Percentiles rank a stretch among this genome's conserved stretches.
Evolutionary conservation across 2,797 vertebrate genomes (phyloP).

Genomic region (Poeciliopsis infans): DNA sequence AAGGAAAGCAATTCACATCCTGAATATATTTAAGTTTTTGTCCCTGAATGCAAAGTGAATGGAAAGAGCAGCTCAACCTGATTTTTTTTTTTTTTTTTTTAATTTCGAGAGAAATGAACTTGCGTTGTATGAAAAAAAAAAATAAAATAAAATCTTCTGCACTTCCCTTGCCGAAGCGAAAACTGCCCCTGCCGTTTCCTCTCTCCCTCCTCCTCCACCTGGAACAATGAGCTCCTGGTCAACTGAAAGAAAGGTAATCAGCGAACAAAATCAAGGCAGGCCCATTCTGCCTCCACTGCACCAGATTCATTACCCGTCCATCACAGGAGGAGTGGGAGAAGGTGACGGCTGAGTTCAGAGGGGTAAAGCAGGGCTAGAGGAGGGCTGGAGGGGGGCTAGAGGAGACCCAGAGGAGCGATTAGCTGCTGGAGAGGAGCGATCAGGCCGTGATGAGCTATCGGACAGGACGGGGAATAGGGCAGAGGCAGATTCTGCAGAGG

Average conservation of each 20-base stretch:
- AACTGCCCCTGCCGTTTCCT: not conserved
- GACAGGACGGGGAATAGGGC: constrained; percentile 53
- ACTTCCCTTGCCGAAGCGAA: not conserved
- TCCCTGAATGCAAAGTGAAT: not conserved
- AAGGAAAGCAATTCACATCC: not conserved
- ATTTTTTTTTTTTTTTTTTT: not conserved
- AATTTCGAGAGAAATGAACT: too few species aligned
- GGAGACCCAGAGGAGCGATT: constrained; percentile 60
- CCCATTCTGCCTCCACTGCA: constrained; percentile 19
- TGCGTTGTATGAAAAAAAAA: too few species aligned
- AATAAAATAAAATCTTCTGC: not conserved
- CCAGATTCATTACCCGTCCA: constrained; percentile 63
- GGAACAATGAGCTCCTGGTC: constrained; percentile 39
- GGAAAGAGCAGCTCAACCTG: not conserved
- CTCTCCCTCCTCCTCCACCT: not conserved
- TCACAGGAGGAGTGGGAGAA: constrained; percentile 36
- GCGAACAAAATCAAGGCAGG: constrained; percentile 47
- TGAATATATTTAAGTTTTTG: not conserved
- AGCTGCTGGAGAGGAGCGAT: constrained; percentile 62
- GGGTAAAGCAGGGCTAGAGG: not conserved
- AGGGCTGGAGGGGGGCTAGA: constrained; percentile 18
- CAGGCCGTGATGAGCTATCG: constrained; percentile 65
- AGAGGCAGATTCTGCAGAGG: constrained; percentile 50
- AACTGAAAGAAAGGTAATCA: constrained; percentile 49
- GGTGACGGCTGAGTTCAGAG: constrained; percentile 27